Conservation (phyloP, 2,797 vertebrate species). For the Brachyalestes nurse region DNA sequence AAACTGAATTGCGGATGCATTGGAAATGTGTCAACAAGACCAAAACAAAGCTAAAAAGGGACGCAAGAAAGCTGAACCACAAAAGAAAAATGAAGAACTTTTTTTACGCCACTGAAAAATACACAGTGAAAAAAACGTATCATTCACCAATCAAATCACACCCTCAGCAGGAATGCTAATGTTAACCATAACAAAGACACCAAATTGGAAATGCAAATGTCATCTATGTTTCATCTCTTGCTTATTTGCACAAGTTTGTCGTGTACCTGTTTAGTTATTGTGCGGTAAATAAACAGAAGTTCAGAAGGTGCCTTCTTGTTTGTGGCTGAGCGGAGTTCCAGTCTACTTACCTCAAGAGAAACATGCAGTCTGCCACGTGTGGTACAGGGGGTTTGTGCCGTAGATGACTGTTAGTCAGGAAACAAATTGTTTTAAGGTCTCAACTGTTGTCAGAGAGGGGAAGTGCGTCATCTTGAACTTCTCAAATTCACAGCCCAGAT, state of each 20-base stretch:
- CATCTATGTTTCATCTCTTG: neutral
- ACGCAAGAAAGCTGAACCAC: neutral
- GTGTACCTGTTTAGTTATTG: neutral
- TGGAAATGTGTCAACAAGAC: neutral
- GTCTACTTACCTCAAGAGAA: constrained; percentile 46
- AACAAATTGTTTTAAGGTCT: constrained; percentile 44
- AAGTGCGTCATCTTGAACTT: constrained; percentile 49
- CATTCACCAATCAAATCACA: neutral
- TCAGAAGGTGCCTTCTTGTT: neutral
- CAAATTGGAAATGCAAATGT: neutral
- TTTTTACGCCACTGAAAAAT: neutral
- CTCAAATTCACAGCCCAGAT: constrained; percentile 18
- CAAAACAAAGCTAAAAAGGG: neutral
- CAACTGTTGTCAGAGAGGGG: constrained; percentile 39
- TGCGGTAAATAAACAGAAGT: neutral
- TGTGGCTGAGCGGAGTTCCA: constrained; percentile 10
- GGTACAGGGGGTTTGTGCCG: constrained; percentile 29
- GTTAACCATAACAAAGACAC: neutral
- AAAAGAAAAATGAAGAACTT: too few species aligned
- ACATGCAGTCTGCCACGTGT: constrained; percentile 43
- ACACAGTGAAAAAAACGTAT: neutral
- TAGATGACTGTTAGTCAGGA: constrained; percentile 53
- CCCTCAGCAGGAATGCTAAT: neutral
- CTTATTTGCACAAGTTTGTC: neutral
- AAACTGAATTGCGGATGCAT: neutral